Percentiles rank a stretch among this genome's conserved stretches.
These are phyloP conservation scores for Malurus alboscapulatus DNA, from an alignment of 2,113 vertebrate genomes.

Conservation along the genomic window DNA sequence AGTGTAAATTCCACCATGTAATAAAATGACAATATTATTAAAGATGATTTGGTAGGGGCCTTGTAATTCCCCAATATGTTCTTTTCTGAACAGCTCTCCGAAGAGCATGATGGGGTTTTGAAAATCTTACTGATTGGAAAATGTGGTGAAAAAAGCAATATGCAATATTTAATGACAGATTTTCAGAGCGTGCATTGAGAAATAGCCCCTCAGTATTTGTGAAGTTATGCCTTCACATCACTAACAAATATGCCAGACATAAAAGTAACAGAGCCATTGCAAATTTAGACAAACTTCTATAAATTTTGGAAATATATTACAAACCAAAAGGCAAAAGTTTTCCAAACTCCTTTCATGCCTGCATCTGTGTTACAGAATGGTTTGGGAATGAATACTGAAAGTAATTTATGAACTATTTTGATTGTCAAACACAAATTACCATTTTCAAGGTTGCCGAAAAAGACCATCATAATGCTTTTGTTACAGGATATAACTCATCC, in stretches of 20 bases:
- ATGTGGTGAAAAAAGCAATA: neutral
- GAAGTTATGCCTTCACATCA: neutral
- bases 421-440: slow-evolving; percentile 28
- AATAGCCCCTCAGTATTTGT: neutral
- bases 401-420: neutral
- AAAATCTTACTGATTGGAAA: neutral
- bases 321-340: neutral
- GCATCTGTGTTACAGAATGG: neutral
- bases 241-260: neutral
- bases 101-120: neutral
- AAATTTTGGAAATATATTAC: neutral
- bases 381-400: neutral
- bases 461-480: neutral
- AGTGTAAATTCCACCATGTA: neutral
- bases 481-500: neutral
- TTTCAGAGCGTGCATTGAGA: neutral
- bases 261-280: neutral
- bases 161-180: neutral
- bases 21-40: neutral
- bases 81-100: neutral
- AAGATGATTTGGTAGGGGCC: neutral
- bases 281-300: neutral
- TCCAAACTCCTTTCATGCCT: neutral
- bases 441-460: neutral
- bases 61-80: neutral